phyloP scores from a whole-genome alignment of 2,113 vertebrate genomes.

The Polypterus bichir region DNA sequence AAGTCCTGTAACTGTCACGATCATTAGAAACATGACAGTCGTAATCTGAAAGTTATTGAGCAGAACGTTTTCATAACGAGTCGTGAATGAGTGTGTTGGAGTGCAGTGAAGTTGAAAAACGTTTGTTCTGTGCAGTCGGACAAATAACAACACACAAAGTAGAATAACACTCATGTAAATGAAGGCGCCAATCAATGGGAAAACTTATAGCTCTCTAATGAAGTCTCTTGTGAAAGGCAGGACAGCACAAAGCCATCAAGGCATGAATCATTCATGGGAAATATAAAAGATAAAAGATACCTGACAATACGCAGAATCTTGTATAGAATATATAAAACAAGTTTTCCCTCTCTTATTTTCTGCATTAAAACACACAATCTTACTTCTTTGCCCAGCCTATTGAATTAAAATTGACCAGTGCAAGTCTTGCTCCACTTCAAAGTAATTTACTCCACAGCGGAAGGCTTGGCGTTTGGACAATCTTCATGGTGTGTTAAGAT shows the following conservation, averaged over 20 bases:
- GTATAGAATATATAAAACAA: constrained; percentile 83
- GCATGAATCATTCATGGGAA: constrained; percentile 93
- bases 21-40: too few relatives aligned
- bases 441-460: constrained; percentile 72
- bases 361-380: constrained; percentile 63
- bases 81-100: constrained; percentile 21
- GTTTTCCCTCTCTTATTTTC: constrained; percentile 72
- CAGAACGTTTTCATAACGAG: neutral
- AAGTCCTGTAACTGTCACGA: too few relatives aligned
- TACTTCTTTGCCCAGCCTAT: constrained; percentile 67
- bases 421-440: constrained; percentile 82
- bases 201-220: constrained; percentile 75
- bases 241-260: constrained; percentile 64
- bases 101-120: constrained; percentile 51
- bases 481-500: constrained; percentile 88
- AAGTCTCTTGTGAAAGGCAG: constrained; percentile 69
- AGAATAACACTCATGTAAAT: constrained; percentile 57
- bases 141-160: constrained; percentile 51
- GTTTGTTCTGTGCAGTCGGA: constrained; percentile 45
- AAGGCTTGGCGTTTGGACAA: constrained; percentile 75
- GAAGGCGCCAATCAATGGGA: constrained; percentile 56
- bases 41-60: neutral
- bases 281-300: constrained; percentile 87
- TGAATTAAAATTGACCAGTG: constrained; percentile 83
- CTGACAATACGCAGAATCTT: constrained; percentile 77